A percentile compares a stretch with the other conserved stretches of the same genome.
phyloP scores from a whole-genome alignment of 1,140 invertebrate species.

The Scaptomyza pallida region DNA sequence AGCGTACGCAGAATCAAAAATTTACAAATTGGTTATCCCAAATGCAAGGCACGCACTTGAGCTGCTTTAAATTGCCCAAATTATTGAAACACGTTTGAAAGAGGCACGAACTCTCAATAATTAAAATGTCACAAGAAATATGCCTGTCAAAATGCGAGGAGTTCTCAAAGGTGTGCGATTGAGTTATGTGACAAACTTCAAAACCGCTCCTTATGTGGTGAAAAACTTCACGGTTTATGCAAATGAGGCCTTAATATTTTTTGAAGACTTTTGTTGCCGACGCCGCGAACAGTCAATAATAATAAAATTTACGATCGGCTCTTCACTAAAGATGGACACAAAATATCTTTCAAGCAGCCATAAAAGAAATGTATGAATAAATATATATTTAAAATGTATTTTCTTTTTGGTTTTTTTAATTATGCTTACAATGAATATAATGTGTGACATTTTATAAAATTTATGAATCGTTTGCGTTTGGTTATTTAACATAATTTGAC shows the following conservation, averaged over 20 bases:
- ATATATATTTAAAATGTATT: slow-evolving; percentile 44
- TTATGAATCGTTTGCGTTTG: slow-evolving; percentile 70
- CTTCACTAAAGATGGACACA: slow-evolving; percentile 35
- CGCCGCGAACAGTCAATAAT: slow-evolving; percentile 49
- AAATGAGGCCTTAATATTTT: slow-evolving; percentile 72
- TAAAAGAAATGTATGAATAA: slow-evolving; percentile 32
- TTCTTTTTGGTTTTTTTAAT: slow-evolving; percentile 70
- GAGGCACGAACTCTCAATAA: slow-evolving; percentile 64
- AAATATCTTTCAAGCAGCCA: slow-evolving; percentile 10
- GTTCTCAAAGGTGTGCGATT: slow-evolving; percentile 56
- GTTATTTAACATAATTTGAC: slow-evolving; percentile 70
- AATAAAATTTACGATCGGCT: slow-evolving; percentile 64
- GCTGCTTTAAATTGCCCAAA: slow-evolving; percentile 73
- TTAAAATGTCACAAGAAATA: slow-evolving; percentile 77
- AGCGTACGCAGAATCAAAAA: slow-evolving; percentile 33
- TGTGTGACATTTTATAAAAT: slow-evolving; percentile 72
- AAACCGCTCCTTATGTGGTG: slow-evolving; percentile 20
- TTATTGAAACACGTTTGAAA: slow-evolving; percentile 65
- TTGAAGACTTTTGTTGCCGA: slow-evolving; percentile 39
- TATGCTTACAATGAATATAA: slow-evolving; percentile 54
- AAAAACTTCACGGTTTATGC: slow-evolving; percentile 46
- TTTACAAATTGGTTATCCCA: slow-evolving; percentile 8
- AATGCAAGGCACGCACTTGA: slow-evolving; percentile 65
- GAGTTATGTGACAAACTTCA: slow-evolving; percentile 59
- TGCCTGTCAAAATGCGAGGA: slow-evolving; percentile 58